Evolutionary conservation across 2,888 invertebrate species (phyloP).

Genomic region (Clepsis dumicolana): DNA sequence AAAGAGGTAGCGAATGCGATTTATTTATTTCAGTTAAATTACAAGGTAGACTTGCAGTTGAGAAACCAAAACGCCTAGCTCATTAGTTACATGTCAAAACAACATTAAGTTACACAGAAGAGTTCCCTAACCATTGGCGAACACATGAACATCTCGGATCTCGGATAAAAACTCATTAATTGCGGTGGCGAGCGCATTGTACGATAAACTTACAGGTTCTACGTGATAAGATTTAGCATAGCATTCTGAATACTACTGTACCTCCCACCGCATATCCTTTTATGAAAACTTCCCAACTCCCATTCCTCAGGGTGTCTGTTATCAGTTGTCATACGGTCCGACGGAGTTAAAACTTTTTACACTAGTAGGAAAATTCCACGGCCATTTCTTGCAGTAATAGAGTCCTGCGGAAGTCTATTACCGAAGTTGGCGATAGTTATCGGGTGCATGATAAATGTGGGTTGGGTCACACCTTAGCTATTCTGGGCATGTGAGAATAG

Average conservation of each 20-base stretch:
- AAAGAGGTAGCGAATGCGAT: too few species aligned
- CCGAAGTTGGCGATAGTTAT: conserved; percentile 39
- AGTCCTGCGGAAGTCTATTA: conserved; percentile 37
- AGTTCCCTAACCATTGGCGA: too few species aligned
- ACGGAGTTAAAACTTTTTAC: conserved; percentile 70
- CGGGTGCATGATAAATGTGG: conserved; percentile 30
- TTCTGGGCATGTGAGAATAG: neutral
- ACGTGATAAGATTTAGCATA: too few species aligned
- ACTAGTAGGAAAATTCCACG: conserved; percentile 48
- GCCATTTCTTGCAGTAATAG: conserved; percentile 36
- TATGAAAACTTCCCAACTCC: conserved; percentile 60
- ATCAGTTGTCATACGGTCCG: conserved; percentile 80
- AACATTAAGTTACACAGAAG: too few species aligned
- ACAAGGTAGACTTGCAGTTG: too few species aligned
- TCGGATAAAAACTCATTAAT: too few species aligned
- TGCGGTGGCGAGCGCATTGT: too few species aligned
- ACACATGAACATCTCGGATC: too few species aligned
- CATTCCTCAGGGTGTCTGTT: conserved; percentile 54
- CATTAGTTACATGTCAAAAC: too few species aligned
- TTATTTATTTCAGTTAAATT: too few species aligned
- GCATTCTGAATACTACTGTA: conserved; percentile 12
- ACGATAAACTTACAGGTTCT: too few species aligned
- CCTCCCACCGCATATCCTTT: conserved; percentile 60
- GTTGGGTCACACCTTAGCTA: neutral
- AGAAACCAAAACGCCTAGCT: too few species aligned